Base-by-base conservation (phyloP, 1,140 invertebrate genomes). In the Hylyphantes graminicola region DNA sequence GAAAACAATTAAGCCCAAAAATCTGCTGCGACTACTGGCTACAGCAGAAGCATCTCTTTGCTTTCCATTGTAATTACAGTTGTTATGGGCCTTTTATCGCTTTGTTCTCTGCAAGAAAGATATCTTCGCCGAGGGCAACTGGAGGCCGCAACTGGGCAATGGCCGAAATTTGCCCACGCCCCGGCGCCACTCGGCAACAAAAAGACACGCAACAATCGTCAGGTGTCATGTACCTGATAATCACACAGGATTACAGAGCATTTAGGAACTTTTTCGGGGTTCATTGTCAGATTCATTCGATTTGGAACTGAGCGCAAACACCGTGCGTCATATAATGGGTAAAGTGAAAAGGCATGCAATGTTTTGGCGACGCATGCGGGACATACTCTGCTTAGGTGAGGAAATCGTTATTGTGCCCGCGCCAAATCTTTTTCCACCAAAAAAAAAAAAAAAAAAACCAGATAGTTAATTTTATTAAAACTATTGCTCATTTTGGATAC, bases 21-120 rank as follows among this genome's bases (percentile, higher is more conserved):
- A 35, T 35, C 35, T 35, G 35, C 5, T 35, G 5, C 35, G 35
- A 35, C 35, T 35, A 35, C 35, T 35, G 35, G 35, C 35, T 35
- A 3, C 57, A 61, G 57, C 57, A 61, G 57, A 35, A 35, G 1
- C 35, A 35, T 35, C 65, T 74, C 61, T 65, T 82, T 74, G 48
- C 80, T 65, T 65, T 74, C 59, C 80, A 74, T 82, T 82, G 21
- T 82, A 82, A 82, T 82, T 82, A 82, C 67, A 82, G 80, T 74
- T 82, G 80, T 82, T 74, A 73, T 82, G 80, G 80, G 50, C 73
- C 80, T 82, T 82, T 82, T 74, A 82, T 82, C 80, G 80, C 80
- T 82, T 82, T 82, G 80, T 82, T 82, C 80, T 82, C 64, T 35
- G 35, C 5, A 17, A 63, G 70, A 53, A 75, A 75, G 74, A 55